Base-by-base conservation (phyloP, 2,888 invertebrate genomes). In the Rhorus exstirpatorius region DNA sequence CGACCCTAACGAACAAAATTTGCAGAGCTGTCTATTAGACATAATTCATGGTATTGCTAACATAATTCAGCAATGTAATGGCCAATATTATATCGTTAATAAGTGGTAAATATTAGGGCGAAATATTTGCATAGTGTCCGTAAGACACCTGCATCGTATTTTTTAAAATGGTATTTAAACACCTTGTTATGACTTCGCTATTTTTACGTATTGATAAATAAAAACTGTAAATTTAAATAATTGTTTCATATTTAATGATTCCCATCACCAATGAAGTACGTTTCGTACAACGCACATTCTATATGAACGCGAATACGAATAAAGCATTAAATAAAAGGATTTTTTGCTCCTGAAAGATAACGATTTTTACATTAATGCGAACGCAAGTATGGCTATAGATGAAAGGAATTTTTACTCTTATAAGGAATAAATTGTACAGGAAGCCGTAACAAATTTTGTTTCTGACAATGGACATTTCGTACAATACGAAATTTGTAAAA, bases 401-500 rank as follows among this genome's bases (percentile, higher is more conserved):
- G n/a, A n/a, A n/a, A n/a, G n/a, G n/a, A n/a, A n/a, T 31, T 58
- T 58, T 14, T 31, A 31, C 8, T 58, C 14, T 14, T 14, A 31
- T 12, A 3, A 58, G 6, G 1, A 14, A 58, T 6, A 31, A 46
- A 58, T 31, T 58, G 4, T 31, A 58, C 31, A 31, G 21, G 55
- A 7, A 21, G 26, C 55, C 31, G 31, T 58, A 14, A 58, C 24
- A 21, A 58, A 58, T 58, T 58, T 58, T n/a, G n/a, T n/a, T n/a
- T n/a, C n/a, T n/a, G n/a, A n/a, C n/a, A n/a, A n/a, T n/a, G n/a
- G n/a, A n/a, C 31, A 31, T 58, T 58, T 58, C 31, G 26, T 31
- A 58, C 55, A 58, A 58, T 58, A 31, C 17, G 55, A 31, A n/a
- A 58, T 53, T 58, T 58, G 14, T 14, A 21, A 55, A 58, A 58